Base-by-base conservation (phyloP, 1,140 invertebrate species). In the Trichogramma pretiosum region DNA sequence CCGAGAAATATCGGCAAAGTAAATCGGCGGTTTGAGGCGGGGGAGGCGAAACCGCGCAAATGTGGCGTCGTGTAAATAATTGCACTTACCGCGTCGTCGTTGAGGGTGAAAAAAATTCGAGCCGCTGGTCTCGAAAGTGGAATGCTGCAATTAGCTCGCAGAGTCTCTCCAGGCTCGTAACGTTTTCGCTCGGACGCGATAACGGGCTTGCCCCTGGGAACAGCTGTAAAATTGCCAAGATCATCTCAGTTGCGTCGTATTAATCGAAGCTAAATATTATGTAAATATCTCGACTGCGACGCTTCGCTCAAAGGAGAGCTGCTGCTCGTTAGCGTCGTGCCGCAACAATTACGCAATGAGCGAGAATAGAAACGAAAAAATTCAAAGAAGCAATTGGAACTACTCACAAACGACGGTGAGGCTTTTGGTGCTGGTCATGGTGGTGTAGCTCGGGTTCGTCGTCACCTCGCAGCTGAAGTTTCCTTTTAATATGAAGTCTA, bases 401-500 rank as follows among this genome's bases (percentile, higher is more conserved):
- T 50, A 79, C 82, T 83, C 74, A 89, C 86, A 79, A 46, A 87
- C 79, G 56, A 89, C 83, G 54, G 80, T 77, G 56, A 89, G 79
- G 50, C 78, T 74, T 55, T 79, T 79, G 40, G 74, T 72, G 34
- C 75, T 80, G 13, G 75, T 73, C 54, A 76, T 73, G 1, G 85
- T 88, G 14, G 78, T 77, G 57, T 87, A 89, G 21, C 79, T 78
- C 7, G 84, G 84, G 58, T 89, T 87, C 7, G 84, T 84, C 1
- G 86, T 87, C 33, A 90, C 85, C 74, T 92, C 87, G 62, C 88
- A 92, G 61, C 80, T 85, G 69, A 88, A 88, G 65, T 82, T 84
- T 14, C 87, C 88, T 22, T 83, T 80, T 22, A 87, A 69, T 26
- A 75, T 75, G 46, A 87, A 81, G 46, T 81, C 80, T 48, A 89